A percentile compares a stretch with the other conserved stretches of the same genome.
Conservation (phyloP, 2,113 vertebrate species). For the Ramphastos sulfuratus region DNA sequence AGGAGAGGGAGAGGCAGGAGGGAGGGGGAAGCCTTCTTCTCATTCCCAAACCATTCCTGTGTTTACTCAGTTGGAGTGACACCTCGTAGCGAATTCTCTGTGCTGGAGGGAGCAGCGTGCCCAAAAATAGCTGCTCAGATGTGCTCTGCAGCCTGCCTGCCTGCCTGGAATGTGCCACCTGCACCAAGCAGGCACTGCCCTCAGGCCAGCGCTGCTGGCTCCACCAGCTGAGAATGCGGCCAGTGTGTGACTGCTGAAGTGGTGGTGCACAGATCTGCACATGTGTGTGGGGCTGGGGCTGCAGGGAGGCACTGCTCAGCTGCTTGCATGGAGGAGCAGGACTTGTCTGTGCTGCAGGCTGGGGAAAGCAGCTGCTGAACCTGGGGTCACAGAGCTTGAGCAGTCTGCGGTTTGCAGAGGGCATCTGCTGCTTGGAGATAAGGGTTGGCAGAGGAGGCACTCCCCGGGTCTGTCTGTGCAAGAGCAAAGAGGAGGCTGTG, state of each 20-base stretch:
- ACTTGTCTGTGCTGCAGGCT: too few relatives aligned
- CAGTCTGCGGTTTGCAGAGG: neutral
- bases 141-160: neutral
- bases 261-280: neutral
- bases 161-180: slow-evolving; percentile 48
- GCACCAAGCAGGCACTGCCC: neutral
- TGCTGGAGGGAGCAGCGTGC: neutral
- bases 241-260: neutral
- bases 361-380: neutral
- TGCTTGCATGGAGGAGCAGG: neutral
- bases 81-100: neutral
- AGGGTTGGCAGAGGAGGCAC: neutral
- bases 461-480: neutral
- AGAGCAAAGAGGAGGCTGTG: neutral
- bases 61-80: neutral
- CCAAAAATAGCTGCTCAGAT: slow-evolving; percentile 16
- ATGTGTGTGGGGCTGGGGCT: neutral
- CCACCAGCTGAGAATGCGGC: neutral
- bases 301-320: neutral
- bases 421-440: neutral
- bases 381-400: neutral
- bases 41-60: neutral
- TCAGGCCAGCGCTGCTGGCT: neutral
- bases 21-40: slow-evolving; percentile 5
- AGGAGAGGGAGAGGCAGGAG: neutral